Evolutionary conservation across 64 coral and sea anemone genomes (phyloP).

Genomic region (Pocillopora verrucosa): DNA sequence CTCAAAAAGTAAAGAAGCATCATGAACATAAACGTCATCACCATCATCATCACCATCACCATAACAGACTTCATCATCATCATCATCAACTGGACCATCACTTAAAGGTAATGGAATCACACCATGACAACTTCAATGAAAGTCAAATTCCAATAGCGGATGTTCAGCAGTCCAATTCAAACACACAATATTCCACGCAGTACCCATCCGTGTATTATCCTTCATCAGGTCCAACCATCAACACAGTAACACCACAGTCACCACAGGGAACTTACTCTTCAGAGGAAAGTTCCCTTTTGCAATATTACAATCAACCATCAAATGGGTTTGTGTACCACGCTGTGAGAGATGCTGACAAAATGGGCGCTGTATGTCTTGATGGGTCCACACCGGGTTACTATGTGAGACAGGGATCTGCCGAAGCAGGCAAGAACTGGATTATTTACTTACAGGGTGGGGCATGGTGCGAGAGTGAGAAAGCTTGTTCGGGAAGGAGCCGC

Average conservation of each 20-base stretch:
- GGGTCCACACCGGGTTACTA: conserved; percentile 74
- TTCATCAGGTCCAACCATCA: background rate
- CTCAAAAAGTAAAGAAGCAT: background rate
- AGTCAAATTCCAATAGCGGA: background rate
- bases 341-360: conserved; percentile 29
- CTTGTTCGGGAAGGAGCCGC: conserved; percentile 61
- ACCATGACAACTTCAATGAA: background rate
- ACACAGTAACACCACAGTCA: background rate
- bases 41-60: background rate
- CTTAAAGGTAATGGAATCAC: background rate
- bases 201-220: conserved; percentile 7
- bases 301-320: background rate
- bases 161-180: background rate
- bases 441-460: conserved; percentile 86
- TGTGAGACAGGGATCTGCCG: conserved; percentile 52
- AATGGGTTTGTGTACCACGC: conserved; percentile 31
- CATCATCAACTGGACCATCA: background rate
- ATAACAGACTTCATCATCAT: background rate
- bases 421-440: conserved; percentile 71
- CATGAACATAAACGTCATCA: background rate
- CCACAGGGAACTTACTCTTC: background rate
- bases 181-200: background rate
- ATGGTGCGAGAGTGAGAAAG: conserved; percentile 64
- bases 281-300: background rate
- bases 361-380: conserved; percentile 86